Evolutionary conservation across 2,113 vertebrate genomes (phyloP).

Genomic region (Micronisus gabar): DNA sequence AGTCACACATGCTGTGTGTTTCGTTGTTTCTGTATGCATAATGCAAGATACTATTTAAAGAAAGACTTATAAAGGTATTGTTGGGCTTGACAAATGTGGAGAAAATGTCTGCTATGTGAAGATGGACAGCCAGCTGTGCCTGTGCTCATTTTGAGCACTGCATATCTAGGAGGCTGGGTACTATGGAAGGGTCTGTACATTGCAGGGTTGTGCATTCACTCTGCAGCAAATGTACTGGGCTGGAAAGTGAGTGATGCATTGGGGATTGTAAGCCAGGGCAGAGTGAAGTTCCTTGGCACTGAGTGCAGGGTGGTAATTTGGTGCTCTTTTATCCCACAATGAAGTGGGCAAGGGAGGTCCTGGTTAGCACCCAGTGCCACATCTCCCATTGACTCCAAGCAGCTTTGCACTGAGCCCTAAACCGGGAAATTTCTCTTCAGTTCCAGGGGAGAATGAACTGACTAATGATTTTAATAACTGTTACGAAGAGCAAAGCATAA

Average conservation of each 20-base stretch:
- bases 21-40: not conserved
- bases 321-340: not conserved
- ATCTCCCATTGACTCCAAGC: not conserved
- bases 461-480: not conserved
- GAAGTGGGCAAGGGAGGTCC: not conserved
- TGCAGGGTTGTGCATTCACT: not conserved
- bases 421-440: not conserved
- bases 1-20: fast-evolving
- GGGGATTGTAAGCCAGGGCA: not conserved
- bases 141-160: not conserved
- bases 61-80: not conserved
- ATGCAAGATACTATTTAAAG: not conserved
- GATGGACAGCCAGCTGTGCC: not conserved
- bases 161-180: not conserved
- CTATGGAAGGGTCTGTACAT: not conserved
- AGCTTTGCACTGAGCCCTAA: not conserved
- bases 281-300: not conserved
- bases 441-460: not conserved
- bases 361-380: not conserved
- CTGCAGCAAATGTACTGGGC: not conserved
- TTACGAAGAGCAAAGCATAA: not conserved
- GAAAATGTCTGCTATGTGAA: not conserved
- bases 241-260: not conserved
- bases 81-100: not conserved
- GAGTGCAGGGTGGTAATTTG: not conserved